Evolutionary conservation across 2,888 invertebrate species (phyloP), one percentile per base, ranked within the genome.

Genomic region (Pimpla rufipes): DNA sequence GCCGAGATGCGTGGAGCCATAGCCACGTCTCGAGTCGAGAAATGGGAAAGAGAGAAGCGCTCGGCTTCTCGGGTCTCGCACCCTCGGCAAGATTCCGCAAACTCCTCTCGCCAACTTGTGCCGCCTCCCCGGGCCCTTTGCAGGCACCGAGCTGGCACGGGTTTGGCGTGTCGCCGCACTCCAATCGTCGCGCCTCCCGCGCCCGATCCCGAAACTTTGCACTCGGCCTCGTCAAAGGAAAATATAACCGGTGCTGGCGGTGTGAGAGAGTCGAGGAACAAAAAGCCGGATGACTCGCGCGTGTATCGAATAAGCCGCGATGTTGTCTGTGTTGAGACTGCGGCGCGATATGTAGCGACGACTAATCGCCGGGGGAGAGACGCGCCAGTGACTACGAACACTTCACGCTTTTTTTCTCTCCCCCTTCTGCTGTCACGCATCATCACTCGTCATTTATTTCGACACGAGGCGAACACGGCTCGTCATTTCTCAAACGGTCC

Each of bases 151-250:
- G 35, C 50, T 5, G 10, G 35, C 23, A 37, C 16, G 68, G 47
- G 42, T 16, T 71, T 66, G 75, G 67, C 23, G 47, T 57, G 29
- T 29, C 29, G 29, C 29, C 50, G 76, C 71, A 83, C 79, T 83
- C 59, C 42, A 71, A 83, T 79, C 75, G 75, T 71, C 83, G 67
- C 79, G 50, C n/a, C 71, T 4, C 23, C 35, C 37, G 47, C 59
- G 71, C 47, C 74, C 75, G 70, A 75, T 50, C 66, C 71, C 59
- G 67, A 76, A 83, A 83, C 79, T 83, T 79, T 83, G 71, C 59
- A 83, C 79, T 77, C 70, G 68, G 37, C 47, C 47, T 75, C 70
- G 75, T 83, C 83, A 76, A 79, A 79, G 83, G 75, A 77, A 73
- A 37, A 57, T 29, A 29, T 29, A 29, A 29, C 29, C 29, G 29